Evolutionary conservation across 30 jellyfish, hydroid and myxozoan species (phyloP), one percentile per base, ranked within the genome.

Genomic region (Aurelia sp.): DNA sequence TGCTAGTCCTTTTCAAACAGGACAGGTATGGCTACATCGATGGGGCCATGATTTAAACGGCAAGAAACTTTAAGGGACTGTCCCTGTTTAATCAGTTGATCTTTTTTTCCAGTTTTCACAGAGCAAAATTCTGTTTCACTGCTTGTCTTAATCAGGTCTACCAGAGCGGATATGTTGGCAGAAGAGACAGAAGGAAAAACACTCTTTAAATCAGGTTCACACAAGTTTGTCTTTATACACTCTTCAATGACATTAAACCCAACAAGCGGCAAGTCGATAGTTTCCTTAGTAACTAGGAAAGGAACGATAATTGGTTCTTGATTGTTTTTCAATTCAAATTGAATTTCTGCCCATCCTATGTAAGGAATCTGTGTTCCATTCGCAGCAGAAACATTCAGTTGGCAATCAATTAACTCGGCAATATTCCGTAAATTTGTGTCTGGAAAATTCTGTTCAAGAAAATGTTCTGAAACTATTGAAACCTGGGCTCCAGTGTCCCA

Each of bases 401-500:
- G 81, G 52, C 60, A 4, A 6, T 70, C 52, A 24, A 70, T 70
- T 40, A 70, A n/a, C 19, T 70, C 81, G 35, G 81, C 47, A 70
- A 70, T 70, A 20, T 70, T 47, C 62, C 52, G 47, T 80, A 78
- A 61, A 19, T 31, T 24, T 63, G 89, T 51, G 22, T 47, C 27
- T 30, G 78, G 89, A 44, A 78, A 78, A 78, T 78, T 63, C 76
- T 65, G 69, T 18, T 65, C 61, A 62, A 78, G 68, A 63, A 78
- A 58, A 0, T 78, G 78, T 61, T 78, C 70, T 15, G 89, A 78
- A 31, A 84, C 58, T 31, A 48, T 69, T 19, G 83, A 69, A 22
- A 84, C 88, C 63, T 84, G 93, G 80, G 93, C 93, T 27, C 93
- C 88, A 11, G 77, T 82, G 78, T 82, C 87, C 91, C 84, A 70